Conservation (phyloP, 2,888 invertebrate genomes). For the Stictocephala bisonia region DNA sequence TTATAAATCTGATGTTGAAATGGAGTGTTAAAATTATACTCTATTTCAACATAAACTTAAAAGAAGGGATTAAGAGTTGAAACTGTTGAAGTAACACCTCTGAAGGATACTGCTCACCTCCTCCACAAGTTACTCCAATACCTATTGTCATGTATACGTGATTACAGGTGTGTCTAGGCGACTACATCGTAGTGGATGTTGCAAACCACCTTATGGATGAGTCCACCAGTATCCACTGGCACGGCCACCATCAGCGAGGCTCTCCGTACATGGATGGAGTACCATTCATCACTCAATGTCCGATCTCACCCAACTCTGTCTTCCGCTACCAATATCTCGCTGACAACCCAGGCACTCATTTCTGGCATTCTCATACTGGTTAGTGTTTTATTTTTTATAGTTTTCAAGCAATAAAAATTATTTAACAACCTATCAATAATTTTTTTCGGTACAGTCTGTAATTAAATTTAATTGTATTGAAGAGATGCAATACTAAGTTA, state of each 20-base stretch:
- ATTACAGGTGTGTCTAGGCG: constrained; percentile 89
- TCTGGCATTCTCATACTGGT: constrained; percentile 84
- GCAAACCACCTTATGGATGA: constrained; percentile 82
- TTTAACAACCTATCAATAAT: too few relatives aligned
- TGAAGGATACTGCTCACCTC: too few relatives aligned
- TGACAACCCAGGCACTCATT: constrained; percentile 81
- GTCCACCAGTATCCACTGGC: constrained; percentile 91
- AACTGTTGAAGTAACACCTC: too few relatives aligned
- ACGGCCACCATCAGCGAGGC: constrained; percentile 83
- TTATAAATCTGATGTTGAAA: too few relatives aligned
- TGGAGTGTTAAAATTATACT: too few relatives aligned
- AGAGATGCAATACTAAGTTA: too few relatives aligned
- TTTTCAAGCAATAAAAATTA: too few relatives aligned
- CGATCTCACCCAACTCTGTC: constrained; percentile 78
- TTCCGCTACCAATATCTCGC: constrained; percentile 76
- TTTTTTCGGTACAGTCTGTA: too few relatives aligned
- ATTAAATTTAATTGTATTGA: too few relatives aligned
- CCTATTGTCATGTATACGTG: constrained; percentile 50
- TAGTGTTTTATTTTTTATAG: constrained; percentile 46
- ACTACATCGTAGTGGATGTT: constrained; percentile 84
- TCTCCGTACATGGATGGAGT: constrained; percentile 92
- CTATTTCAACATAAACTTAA: background rate
- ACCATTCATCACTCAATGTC: constrained; percentile 87
- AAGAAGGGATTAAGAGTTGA: too few relatives aligned
- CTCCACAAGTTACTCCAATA: too few relatives aligned